Evolutionary conservation across 2,113 vertebrate species (phyloP), one percentile per base, ranked within the genome.

Genomic region (Prinia subflava): DNA sequence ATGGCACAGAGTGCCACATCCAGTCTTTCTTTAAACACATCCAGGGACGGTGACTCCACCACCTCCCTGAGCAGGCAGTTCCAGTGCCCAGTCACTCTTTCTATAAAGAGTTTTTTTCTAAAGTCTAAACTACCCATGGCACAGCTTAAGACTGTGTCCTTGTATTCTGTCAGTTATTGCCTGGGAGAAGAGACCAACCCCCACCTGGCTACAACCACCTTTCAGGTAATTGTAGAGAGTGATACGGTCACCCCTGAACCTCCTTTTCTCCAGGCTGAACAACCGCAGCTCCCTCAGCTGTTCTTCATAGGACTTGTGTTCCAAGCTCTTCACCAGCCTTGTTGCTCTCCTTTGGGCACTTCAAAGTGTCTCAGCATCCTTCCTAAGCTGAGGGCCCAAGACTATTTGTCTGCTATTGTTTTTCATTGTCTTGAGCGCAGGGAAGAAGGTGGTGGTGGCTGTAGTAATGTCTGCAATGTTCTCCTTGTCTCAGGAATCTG

Each of bases 391-490:
- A 3, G 18, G 19, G 5, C 25, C 20, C 12, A 37, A 65, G 33
- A 24, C 0, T 0, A 42, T 67, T 50, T 42, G 20, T 42, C 10
- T 50, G 13, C 15, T 25, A 3, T 25, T 65, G 15, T 24, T 75
- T 65, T 57, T 76, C 20, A 14, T 57, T 67, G 10, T 50, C 13
- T 63, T 0, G 1, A 16, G 21, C 39, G 57, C 52, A 9, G 33
- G 44, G 31, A 42, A 49, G 35, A 65, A 35, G 16, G 13, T 42
- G 20, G 13, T 42, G 20, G 16, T 85, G 25, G 13, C 42, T 76
- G 4, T 57, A 9, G 10, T 76, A 49, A 42, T 25, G 16, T 57
- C 52, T 57, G 20, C 42, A 42, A 2, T 57, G 42, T 42, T 76
- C 20, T 67, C 10, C 31, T 50, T 50, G 25, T 57, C 16, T 35